These are phyloP conservation scores for Pycnonotus jocosus DNA, from an alignment of 2,113 vertebrate species.

Conservation along the genomic window DNA sequence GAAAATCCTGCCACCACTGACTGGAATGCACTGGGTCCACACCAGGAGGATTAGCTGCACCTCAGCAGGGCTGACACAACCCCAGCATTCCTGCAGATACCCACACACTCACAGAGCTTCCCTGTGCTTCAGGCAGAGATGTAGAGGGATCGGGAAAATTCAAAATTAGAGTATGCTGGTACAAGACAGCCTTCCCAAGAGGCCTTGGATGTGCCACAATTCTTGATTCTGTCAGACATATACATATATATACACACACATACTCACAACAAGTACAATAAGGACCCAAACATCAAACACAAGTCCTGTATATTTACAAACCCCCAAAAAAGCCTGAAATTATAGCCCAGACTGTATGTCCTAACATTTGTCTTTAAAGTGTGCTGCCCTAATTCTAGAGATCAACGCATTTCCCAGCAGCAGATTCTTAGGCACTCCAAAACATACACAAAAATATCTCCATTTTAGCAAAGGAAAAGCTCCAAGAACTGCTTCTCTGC, in stretches of 20 bases:
- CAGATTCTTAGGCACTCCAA: not conserved
- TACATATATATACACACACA: fast-evolving
- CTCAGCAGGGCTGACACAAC: not conserved
- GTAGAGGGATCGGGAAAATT: not conserved
- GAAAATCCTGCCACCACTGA: not conserved
- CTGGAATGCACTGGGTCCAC: not conserved
- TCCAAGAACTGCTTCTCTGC: not conserved
- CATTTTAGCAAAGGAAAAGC: not conserved
- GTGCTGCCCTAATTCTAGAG: not conserved
- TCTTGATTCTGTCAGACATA: not conserved
- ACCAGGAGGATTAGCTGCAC: not conserved
- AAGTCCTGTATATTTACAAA: not conserved
- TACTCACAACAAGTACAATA: not conserved
- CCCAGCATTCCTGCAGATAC: not conserved
- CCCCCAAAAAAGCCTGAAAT: not conserved
- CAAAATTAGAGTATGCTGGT: not conserved
- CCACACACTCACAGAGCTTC: fast-evolving
- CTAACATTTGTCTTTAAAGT: not conserved
- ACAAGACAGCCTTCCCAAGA: not conserved
- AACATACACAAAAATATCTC: not conserved
- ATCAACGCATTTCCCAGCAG: not conserved
- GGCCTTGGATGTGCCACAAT: not conserved
- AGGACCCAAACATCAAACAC: not conserved
- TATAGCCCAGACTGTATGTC: not conserved
- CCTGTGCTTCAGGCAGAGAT: not conserved